phyloP scores from a whole-genome alignment of 1,140 invertebrate genomes.

The Zaprionus nigranus region DNA sequence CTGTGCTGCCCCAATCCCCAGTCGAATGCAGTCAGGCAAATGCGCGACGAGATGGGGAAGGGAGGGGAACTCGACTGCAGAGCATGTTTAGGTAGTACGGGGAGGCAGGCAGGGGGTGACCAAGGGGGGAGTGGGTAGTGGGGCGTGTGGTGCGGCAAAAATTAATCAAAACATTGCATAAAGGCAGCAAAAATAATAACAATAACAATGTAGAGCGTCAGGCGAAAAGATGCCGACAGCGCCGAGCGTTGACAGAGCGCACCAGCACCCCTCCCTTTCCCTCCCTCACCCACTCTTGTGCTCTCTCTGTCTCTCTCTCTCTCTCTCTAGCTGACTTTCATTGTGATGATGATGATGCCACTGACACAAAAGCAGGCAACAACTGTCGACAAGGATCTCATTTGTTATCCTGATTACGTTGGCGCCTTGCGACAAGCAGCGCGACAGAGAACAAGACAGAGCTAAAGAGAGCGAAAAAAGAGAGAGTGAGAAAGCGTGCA shows the following conservation, averaged over 20 bases:
- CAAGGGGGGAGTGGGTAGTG: neutral
- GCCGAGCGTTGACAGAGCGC: constrained; percentile 60
- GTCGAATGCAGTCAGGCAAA: constrained; percentile 73
- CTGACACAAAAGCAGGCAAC: constrained; percentile 81
- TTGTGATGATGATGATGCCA: constrained; percentile 77
- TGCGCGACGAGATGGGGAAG: constrained; percentile 45
- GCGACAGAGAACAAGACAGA: constrained; percentile 38
- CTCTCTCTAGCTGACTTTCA: constrained; percentile 23
- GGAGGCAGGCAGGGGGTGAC: constrained; percentile 5
- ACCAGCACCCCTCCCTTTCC: neutral
- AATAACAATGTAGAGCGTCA: constrained; percentile 81
- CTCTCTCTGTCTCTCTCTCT: neutral
- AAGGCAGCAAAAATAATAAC: constrained; percentile 82
- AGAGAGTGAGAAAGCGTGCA: constrained; percentile 13
- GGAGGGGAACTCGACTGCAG: neutral
- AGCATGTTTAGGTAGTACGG: constrained; percentile 3
- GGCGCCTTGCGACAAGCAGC: constrained; percentile 66
- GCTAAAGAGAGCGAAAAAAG: neutral
- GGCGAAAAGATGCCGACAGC: constrained; percentile 73
- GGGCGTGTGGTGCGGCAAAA: constrained; percentile 68
- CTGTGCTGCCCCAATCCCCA: neutral
- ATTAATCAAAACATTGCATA: constrained; percentile 83
- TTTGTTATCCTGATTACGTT: constrained; percentile 83
- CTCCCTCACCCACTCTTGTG: neutral
- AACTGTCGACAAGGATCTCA: constrained; percentile 83